Percentiles rank a stretch among this genome's conserved stretches.
Evolutionary conservation across 2,888 invertebrate species (phyloP).

Genomic region (Amitus sp.): DNA sequence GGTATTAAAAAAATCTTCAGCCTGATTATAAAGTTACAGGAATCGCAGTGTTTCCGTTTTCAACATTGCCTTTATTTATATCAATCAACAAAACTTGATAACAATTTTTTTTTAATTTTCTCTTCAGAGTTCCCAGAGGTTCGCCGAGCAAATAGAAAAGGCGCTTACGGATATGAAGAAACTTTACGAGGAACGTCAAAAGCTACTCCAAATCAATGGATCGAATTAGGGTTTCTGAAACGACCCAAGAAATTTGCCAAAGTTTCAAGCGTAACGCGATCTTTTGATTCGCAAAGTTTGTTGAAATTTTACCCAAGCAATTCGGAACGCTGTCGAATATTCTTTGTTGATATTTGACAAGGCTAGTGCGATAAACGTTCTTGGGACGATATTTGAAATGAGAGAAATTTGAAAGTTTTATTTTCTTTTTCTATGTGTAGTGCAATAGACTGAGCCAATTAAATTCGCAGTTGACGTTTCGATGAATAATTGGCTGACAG

Average conservation of each 20-base stretch:
- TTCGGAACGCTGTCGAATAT: too few relatives aligned
- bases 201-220: slow-evolving; percentile 59
- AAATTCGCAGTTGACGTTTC: neutral
- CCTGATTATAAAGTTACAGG: too few relatives aligned
- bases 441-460: neutral
- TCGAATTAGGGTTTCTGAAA: slow-evolving; percentile 40
- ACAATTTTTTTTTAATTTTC: slow-evolving; percentile 29
- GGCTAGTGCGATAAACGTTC: too few relatives aligned
- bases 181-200: slow-evolving; percentile 73
- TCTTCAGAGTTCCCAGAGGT: slow-evolving; percentile 84
- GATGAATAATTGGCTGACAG: neutral
- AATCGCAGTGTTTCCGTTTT: too few relatives aligned
- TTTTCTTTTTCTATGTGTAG: neutral
- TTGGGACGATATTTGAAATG: neutral
- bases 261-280: too few relatives aligned
- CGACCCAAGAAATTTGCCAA: slow-evolving; percentile 3
- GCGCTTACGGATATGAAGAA: slow-evolving; percentile 78
- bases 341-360: too few relatives aligned
- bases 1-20: too few relatives aligned
- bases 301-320: slow-evolving; percentile 12
- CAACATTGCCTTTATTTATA: too few relatives aligned
- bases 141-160: slow-evolving; percentile 77
- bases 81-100: too few relatives aligned
- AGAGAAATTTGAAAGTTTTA: neutral
- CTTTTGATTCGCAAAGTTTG: slow-evolving; percentile 19